Evolutionary conservation across 1,140 invertebrate genomes (phyloP).

Genomic region (Globodera ellingtonae): DNA sequence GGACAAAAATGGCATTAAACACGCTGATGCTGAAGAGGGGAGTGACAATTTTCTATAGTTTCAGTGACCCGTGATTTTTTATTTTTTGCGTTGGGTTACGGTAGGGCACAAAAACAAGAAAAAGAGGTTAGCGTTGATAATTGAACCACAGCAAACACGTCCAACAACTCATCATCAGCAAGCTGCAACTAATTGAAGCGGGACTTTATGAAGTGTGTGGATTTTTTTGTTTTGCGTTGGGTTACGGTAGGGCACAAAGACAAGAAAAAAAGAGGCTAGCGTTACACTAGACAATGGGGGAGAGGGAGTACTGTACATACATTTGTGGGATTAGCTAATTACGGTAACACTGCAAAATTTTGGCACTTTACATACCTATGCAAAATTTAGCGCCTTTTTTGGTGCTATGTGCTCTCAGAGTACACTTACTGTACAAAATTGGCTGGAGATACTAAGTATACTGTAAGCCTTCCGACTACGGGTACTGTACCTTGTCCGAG

Average conservation of each 20-base stretch:
- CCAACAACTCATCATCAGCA: conserved; percentile 2
- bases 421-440: background rate
- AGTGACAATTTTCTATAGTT: no score
- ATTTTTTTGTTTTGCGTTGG: no score
- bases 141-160: background rate
- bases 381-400: no score
- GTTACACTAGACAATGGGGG: background rate
- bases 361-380: no score
- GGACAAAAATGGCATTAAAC: conserved; percentile 4
- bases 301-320: background rate
- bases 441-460: background rate
- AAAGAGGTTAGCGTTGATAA: background rate
- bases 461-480: background rate
- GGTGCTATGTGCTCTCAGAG: no score
- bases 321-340: background rate
- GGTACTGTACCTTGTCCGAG: conserved; percentile 62
- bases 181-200: background rate
- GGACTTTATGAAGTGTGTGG: background rate
- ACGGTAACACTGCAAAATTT: no score
- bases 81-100: no score
- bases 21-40: no score
- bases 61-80: no score
- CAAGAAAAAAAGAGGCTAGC: background rate
- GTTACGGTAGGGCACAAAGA: background rate
- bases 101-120: no score